Conservation (phyloP, 2,888 invertebrate genomes). For the Acanthoscelides obtectus region DNA sequence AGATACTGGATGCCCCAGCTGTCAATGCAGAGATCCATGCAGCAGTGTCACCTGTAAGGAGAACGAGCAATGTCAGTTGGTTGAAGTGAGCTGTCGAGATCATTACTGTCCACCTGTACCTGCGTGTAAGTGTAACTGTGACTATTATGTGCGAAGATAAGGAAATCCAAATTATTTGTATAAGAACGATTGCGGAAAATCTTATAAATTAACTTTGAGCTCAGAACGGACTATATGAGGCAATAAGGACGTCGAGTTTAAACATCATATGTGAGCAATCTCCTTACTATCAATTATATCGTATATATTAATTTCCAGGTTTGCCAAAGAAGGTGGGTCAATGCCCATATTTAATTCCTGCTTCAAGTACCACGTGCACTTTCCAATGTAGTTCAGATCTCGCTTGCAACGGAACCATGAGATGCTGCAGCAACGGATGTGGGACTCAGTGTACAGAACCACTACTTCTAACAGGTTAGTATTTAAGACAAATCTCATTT, state of each 20-base stretch:
- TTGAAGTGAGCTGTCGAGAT: conserved; percentile 79
- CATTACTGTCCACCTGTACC: conserved; percentile 85
- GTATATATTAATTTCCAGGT: conserved; percentile 27
- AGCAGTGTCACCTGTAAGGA: conserved; percentile 60
- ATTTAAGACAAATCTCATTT: neutral
- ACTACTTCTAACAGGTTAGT: conserved; percentile 58
- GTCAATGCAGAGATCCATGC: conserved; percentile 79
- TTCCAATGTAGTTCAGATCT: conserved; percentile 73
- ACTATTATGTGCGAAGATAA: too few relatives aligned
- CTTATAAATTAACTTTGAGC: too few relatives aligned
- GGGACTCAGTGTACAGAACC: conserved; percentile 77
- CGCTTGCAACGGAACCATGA: conserved; percentile 64
- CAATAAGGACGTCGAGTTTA: too few relatives aligned
- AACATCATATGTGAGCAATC: neutral
- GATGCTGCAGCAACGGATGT: conserved; percentile 85
- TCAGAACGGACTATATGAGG: too few relatives aligned
- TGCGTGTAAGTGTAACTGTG: conserved; percentile 68
- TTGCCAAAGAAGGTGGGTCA: conserved; percentile 71
- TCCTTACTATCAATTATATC: neutral
- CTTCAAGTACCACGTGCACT: conserved; percentile 62
- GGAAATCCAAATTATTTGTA: too few relatives aligned
- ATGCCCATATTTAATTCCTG: conserved; percentile 77
- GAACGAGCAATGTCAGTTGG: conserved; percentile 71
- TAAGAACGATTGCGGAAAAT: too few relatives aligned
- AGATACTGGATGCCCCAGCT: conserved; percentile 69